Evolutionary conservation across 2,113 vertebrate species (phyloP).

Genomic region (Promerops cafer): DNA sequence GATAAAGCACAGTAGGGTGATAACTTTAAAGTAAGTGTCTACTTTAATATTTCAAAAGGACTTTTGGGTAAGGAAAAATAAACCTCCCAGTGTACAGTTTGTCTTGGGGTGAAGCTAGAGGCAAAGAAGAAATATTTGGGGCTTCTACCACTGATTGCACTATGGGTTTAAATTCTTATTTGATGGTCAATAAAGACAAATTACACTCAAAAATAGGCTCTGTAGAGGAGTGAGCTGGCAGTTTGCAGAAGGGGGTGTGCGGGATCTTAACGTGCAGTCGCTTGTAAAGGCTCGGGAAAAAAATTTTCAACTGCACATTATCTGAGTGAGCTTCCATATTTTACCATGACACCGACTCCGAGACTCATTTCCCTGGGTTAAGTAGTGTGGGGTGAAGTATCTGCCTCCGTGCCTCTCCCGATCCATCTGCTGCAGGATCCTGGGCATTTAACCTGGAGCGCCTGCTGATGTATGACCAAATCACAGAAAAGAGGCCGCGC

Average conservation of each 20-base stretch:
- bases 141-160: neutral
- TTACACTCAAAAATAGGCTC: neutral
- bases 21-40: neutral
- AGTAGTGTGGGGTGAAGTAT: conserved; percentile 67
- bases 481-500: conserved; percentile 56
- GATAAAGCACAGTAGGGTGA: neutral
- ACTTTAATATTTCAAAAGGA: neutral
- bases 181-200: conserved; percentile 37
- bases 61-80: neutral
- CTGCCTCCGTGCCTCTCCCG: conserved; percentile 42
- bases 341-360: conserved; percentile 64
- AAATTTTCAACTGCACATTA: conserved; percentile 54
- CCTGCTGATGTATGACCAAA: conserved; percentile 39
- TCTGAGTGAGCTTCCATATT: conserved; percentile 70
- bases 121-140: neutral
- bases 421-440: conserved; percentile 52
- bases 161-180: neutral
- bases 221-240: neutral
- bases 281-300: neutral
- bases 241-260: neutral
- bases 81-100: neutral
- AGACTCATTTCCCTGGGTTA: conserved; percentile 65
- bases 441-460: conserved; percentile 42
- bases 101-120: neutral
- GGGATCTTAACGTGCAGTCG: conserved; percentile 24